Evolutionary conservation across 1,140 invertebrate species (phyloP), one percentile per base, ranked within the genome.

Genomic region (Proctacanthus coquilletti): DNA sequence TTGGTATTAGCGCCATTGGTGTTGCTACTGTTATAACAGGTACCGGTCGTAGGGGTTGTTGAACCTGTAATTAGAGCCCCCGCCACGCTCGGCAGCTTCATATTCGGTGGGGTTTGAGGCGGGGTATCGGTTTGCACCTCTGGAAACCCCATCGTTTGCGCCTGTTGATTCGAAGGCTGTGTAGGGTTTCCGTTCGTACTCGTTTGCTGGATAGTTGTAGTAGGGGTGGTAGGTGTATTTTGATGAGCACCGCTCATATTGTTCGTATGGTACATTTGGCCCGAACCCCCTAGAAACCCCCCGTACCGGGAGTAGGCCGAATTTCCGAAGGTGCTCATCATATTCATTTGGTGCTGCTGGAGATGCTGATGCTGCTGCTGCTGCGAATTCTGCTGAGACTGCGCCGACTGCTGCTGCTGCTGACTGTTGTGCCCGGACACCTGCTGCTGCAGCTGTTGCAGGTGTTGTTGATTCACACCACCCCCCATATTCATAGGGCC

Each of bases 21-120:
- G 46, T 30, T 45, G 44, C 42, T 44, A 38, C 45, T 47, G 25
- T 45, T 50, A 33, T 40, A 34, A 60, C 62, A 68, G 60, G 48
- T 70, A 71, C 48, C 65, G 63, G 54, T 63, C 59, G 55, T 66
- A 64, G 55, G 67, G 60, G 45, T 62, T 60, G 52, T 53, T 35
- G 56, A 51, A 54, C 61, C 64, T 63, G 66, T 67, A 53, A 74
- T 64, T 48, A 75, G 56, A 46, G 63, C 68, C 60, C 61, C 71
- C 51, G 66, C 74, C 51, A 79, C 76, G 53, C 74, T 81, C 48
- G 76, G 75, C 53, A 84, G 70, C 60, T 87, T 89, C 77, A 87
- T 83, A 62, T 84, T 88, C 56, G 85, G 85, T 40, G 85, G 85
- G 44, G 86, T 91, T 65, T 89, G 85, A 18, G 85, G 86, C 45